These are phyloP conservation scores for Stictonetta naevosa DNA, from an alignment of 2,113 vertebrate species.

Conservation along the genomic window DNA sequence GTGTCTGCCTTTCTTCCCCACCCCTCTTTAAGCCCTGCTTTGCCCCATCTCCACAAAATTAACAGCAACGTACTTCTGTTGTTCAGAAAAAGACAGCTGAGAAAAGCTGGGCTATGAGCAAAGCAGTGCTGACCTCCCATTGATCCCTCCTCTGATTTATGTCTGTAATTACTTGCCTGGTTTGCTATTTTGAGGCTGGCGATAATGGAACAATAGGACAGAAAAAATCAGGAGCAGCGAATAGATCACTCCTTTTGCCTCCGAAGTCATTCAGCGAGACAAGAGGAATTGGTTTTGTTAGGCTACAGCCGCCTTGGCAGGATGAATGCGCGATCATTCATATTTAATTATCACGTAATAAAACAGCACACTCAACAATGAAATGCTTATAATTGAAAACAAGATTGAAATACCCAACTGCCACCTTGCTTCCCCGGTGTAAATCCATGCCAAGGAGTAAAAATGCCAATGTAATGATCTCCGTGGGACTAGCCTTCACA, in stretches of 20 bases:
- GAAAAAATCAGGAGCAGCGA: conserved; percentile 23
- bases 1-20: not conserved
- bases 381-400: conserved; percentile 62
- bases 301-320: conserved; percentile 34
- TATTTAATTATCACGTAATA: conserved; percentile 65
- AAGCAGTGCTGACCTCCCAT: not conserved
- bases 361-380: conserved; percentile 24
- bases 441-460: not conserved
- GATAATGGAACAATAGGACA: conserved; percentile 40
- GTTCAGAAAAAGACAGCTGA: not conserved
- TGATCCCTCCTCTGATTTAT: conserved; percentile 46
- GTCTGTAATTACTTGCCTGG: not conserved
- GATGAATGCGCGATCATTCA: not conserved
- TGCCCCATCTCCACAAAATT: not conserved
- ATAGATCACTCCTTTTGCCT: conserved; percentile 28
- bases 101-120: not conserved
- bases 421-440: not conserved
- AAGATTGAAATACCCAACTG: conserved; percentile 38
- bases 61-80: not conserved
- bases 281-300: not conserved
- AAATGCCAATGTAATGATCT: conserved; percentile 9
- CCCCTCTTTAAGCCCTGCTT: not conserved
- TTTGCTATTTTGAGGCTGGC: conserved; percentile 29
- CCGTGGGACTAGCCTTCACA: not conserved
- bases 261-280: not conserved